These are phyloP conservation scores for Sceloporus undulatus DNA, from an alignment of 2,113 vertebrate genomes.

Conservation along the genomic window DNA sequence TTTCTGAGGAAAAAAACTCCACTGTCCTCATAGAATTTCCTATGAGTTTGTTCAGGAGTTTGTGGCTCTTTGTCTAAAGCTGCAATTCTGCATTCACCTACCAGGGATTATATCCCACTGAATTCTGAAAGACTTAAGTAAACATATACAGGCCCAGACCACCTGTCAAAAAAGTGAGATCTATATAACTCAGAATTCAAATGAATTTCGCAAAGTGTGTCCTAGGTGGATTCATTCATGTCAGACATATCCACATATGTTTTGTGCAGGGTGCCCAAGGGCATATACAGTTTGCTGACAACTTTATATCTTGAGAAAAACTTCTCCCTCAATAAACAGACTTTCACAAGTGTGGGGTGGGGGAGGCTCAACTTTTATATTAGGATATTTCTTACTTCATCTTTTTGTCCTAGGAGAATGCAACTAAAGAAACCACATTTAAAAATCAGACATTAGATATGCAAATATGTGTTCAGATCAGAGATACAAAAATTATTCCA, in stretches of 20 bases:
- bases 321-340: conserved; percentile 68
- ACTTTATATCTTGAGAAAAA: conserved; percentile 65
- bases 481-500: conserved; percentile 97
- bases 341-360: conserved; percentile 63
- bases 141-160: background rate
- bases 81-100: background rate
- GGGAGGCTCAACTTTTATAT: conserved; percentile 73
- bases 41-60: background rate
- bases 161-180: background rate
- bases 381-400: conserved; percentile 81
- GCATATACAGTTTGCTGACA: conserved; percentile 69
- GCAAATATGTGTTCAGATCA: conserved; percentile 97
- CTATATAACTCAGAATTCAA: conserved; percentile 41
- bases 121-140: background rate
- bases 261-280: conserved; percentile 60
- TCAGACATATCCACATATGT: conserved; percentile 15
- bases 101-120: background rate
- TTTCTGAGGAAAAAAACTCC: background rate
- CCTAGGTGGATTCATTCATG: conserved; percentile 28
- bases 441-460: conserved; percentile 92
- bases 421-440: conserved; percentile 82
- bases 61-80: background rate
- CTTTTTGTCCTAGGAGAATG: conserved; percentile 88
- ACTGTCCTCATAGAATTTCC: background rate
- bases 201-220: conserved; percentile 16